These are phyloP conservation scores for Heliconius hewitsoni DNA, from an alignment of 1,140 invertebrate species.

Conservation along the genomic window DNA sequence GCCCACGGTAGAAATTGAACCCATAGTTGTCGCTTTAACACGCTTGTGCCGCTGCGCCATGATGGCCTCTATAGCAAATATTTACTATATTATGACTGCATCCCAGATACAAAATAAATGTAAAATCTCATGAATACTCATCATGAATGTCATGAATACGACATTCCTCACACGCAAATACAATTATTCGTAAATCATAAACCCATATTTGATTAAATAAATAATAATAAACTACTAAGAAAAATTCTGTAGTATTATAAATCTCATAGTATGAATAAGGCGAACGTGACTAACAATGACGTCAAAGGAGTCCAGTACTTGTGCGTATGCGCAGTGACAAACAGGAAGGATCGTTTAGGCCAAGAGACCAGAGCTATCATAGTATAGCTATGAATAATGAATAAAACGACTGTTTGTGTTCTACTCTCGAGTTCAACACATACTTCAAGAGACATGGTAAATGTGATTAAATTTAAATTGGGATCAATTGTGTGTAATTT, in stretches of 20 bases:
- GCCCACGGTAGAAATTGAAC: too few relatives aligned
- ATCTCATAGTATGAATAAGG: not conserved
- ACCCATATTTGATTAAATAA: not conserved
- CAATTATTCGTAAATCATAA: constrained; percentile 1
- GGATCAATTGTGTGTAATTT: not conserved
- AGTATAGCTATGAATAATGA: not conserved
- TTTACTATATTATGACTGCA: not conserved
- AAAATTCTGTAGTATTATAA: not conserved
- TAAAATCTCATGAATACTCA: not conserved
- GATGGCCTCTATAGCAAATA: not conserved
- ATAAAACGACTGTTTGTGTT: constrained; percentile 16
- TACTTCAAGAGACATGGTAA: not conserved
- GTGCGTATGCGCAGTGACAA: constrained; percentile 23
- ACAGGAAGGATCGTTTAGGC: constrained; percentile 33
- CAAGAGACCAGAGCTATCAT: constrained; percentile 20
- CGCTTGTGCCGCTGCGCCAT: not conserved
- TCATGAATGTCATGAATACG: not conserved
- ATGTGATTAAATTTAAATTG: constrained; percentile 6
- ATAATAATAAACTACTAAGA: not conserved
- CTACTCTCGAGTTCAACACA: not conserved
- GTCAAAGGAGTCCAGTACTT: constrained; percentile 25
- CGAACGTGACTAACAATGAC: constrained; percentile 24
- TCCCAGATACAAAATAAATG: not conserved
- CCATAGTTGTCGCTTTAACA: too few relatives aligned
- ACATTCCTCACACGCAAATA: not conserved